phyloP scores from a whole-genome alignment of 1,140 invertebrate genomes.

The Camponotus floridanus region DNA sequence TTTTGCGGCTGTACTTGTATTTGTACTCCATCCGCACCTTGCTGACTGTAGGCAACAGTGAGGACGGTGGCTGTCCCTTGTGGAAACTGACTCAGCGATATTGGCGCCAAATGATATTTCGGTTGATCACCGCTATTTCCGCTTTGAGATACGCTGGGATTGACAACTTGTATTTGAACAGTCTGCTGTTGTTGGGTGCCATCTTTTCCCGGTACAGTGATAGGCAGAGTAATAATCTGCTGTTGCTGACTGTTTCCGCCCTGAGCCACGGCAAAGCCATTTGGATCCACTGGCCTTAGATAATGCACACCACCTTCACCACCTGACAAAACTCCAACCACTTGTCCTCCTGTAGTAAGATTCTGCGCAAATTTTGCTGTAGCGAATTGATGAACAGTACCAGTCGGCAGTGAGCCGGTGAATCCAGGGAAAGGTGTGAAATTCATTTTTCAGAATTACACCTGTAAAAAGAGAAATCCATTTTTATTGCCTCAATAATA shows the following conservation, averaged over 20 bases:
- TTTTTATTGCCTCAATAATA: neutral
- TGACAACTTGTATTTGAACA: constrained; percentile 92
- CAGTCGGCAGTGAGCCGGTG: constrained; percentile 88
- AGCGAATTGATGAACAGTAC: constrained; percentile 89
- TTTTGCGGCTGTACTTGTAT: constrained; percentile 86
- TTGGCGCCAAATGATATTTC: constrained; percentile 90
- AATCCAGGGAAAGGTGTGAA: constrained; percentile 90
- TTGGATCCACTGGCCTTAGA: constrained; percentile 89
- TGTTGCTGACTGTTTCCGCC: constrained; percentile 85
- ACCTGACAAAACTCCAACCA: constrained; percentile 87
- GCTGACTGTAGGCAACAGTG: constrained; percentile 90
- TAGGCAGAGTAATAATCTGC: constrained; percentile 91
- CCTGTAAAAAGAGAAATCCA: constrained; percentile 68
- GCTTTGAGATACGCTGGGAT: constrained; percentile 86
- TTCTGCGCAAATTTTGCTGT: constrained; percentile 89
- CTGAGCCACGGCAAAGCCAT: constrained; percentile 85
- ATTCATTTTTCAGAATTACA: constrained; percentile 87
- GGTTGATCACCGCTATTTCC: constrained; percentile 87
- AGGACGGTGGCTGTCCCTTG: constrained; percentile 89
- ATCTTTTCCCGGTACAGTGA: constrained; percentile 91
- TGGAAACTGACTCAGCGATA: constrained; percentile 87
- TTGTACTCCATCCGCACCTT: constrained; percentile 87
- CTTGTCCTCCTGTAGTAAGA: constrained; percentile 87
- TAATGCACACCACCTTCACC: constrained; percentile 92
- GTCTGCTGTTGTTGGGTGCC: constrained; percentile 90